Conservation (phyloP, 2,888 invertebrate species). For the Trichopoda pennipes region DNA sequence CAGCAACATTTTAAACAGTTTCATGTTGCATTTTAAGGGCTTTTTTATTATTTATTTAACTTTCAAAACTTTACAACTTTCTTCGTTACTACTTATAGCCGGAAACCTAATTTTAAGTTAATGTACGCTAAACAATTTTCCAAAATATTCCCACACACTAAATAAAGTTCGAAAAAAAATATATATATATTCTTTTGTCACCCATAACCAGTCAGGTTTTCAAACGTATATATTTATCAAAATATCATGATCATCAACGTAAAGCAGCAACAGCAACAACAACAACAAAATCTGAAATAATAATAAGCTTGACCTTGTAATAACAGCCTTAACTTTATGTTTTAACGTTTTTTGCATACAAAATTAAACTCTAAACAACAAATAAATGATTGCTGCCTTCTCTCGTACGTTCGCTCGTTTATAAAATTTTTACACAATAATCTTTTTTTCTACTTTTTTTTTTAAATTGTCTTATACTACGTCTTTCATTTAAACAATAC, state of each 20-base stretch:
- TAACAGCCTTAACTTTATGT: slow-evolving; percentile 70
- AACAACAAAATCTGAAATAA: slow-evolving; percentile 57
- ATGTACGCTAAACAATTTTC: slow-evolving; percentile 57
- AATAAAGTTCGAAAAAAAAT: slow-evolving; percentile 41
- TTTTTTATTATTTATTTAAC: not conserved
- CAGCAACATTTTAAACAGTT: too few species aligned
- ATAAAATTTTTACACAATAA: slow-evolving; percentile 72
- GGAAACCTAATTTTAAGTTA: slow-evolving; percentile 20
- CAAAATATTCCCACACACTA: slow-evolving; percentile 67
- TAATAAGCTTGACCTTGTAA: slow-evolving; percentile 69
- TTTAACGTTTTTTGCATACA: slow-evolving; percentile 78
- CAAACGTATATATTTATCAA: slow-evolving; percentile 66
- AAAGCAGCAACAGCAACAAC: slow-evolving; percentile 34
- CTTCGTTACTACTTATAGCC: slow-evolving; percentile 5
- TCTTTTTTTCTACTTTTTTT: slow-evolving; percentile 69
- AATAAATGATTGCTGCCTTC: slow-evolving; percentile 59
- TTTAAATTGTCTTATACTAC: slow-evolving; percentile 67
- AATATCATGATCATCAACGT: slow-evolving; percentile 61
- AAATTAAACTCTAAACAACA: slow-evolving; percentile 71
- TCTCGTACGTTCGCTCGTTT: slow-evolving; percentile 50
- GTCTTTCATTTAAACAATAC: slow-evolving; percentile 62
- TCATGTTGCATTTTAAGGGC: too few species aligned
- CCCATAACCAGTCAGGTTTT: slow-evolving; percentile 60
- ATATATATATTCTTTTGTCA: slow-evolving; percentile 62
- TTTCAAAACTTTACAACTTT: slow-evolving; percentile 22